Evolutionary conservation across 2,888 invertebrate genomes (phyloP), one percentile per base, ranked within the genome.

Genomic region (Eumacrocentrus americanus): DNA sequence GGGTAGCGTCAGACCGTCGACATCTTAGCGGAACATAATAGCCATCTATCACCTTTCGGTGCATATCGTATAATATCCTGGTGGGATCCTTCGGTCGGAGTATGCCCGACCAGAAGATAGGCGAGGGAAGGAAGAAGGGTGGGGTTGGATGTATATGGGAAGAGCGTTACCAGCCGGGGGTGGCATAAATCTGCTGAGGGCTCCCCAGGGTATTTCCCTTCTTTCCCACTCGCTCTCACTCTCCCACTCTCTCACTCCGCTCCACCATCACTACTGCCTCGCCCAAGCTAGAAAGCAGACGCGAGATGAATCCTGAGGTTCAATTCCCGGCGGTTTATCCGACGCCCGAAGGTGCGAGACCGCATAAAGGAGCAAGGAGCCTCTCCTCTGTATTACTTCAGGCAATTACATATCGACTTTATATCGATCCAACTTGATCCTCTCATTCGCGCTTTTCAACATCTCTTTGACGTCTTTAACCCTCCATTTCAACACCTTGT

Each of bases 101-200:
- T 44, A 53, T 44, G 34, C 60, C 60, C 60, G 60, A 38, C 58
- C 37, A 23, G 38, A 11, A 35, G 11, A 52, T 22, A 60, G 48
- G 53, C 47, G 50, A 34, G 63, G 38, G 60, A 57, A 4, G 29
- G 54, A 62, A 59, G 51, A 58, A 61, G 64, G 59, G 55, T 58
- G 62, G 65, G 66, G 67, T 65, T 70, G 65, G 67, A 63, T 62
- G 53, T 58, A 63, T 56, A 57, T 38, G 65, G 67, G 67, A 57
- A 58, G 63, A 64, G 64, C 65, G 70, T 70, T 72, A 72, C 70
- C 69, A 74, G 70, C 71, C 67, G 25, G 69, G 74, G 72, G 71
- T 70, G 72, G 72, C 75, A 80, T 79, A 79, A 80, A 80, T 79
- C 78, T 76, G 75, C 76, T 72, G 77, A 76, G 74, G 74, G 75